These are phyloP conservation scores for Tadarida brasiliensis DNA, from an alignment of 2,797 vertebrate genomes.

Conservation along the genomic window DNA sequence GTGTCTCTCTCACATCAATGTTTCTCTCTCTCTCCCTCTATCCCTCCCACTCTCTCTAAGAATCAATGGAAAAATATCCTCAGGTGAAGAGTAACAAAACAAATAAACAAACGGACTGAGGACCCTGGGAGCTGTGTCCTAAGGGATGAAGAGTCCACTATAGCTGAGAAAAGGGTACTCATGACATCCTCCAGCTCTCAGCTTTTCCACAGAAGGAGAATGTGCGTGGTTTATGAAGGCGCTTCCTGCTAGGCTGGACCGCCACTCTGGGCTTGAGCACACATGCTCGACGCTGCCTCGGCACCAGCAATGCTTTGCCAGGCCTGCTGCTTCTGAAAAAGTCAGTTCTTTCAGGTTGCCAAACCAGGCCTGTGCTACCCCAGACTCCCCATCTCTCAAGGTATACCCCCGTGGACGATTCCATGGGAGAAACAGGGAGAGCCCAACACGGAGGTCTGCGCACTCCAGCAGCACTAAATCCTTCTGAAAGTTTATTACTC, in stretches of 20 bases:
- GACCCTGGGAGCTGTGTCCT: neutral
- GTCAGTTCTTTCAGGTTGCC: neutral
- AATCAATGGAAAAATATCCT: no score
- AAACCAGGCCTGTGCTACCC: accelerated
- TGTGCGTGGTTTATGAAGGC: neutral
- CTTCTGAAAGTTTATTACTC: neutral
- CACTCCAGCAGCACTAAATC: neutral
- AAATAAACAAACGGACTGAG: no score
- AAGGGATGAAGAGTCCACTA: neutral
- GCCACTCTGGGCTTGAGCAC: neutral
- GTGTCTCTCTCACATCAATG: no score
- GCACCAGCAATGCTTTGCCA: neutral
- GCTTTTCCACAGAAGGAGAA: neutral
- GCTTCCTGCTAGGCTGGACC: neutral
- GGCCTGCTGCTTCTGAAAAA: neutral
- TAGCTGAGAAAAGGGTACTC: neutral
- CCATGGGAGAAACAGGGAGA: neutral
- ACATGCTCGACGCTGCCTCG: neutral
- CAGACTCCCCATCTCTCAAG: neutral
- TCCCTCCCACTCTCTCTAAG: no score
- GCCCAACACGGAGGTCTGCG: neutral
- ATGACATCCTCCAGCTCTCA: accelerated
- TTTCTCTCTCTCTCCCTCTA: no score
- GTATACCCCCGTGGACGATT: neutral
- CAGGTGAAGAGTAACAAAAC: no score